These are phyloP conservation scores for Apis laboriosa DNA, from an alignment of 1,140 invertebrate genomes.

Conservation along the genomic window DNA sequence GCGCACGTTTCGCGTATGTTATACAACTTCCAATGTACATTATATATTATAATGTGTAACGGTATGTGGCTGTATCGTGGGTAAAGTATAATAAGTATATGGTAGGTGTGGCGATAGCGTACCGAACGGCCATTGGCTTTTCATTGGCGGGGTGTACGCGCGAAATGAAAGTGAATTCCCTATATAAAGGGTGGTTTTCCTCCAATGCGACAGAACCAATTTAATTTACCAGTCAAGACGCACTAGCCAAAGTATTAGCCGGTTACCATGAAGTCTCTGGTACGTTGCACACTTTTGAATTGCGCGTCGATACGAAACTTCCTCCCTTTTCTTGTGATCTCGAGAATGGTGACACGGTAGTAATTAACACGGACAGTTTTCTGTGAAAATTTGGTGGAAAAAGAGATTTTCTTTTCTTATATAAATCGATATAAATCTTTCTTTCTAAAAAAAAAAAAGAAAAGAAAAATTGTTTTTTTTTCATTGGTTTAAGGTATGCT, in stretches of 20 bases:
- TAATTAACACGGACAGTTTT: background rate
- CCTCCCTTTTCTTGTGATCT: background rate
- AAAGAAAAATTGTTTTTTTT: background rate
- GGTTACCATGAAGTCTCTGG: conserved; percentile 76
- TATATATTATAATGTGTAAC: conserved; percentile 73
- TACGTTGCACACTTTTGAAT: conserved; percentile 64
- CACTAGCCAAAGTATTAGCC: conserved; percentile 66
- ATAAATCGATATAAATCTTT: too few relatives aligned
- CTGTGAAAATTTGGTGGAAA: background rate
- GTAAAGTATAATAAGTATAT: conserved; percentile 74
- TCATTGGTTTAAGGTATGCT: conserved; percentile 67
- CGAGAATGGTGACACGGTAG: background rate
- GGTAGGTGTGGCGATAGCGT: conserved; percentile 79
- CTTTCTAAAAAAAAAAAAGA: too few relatives aligned
- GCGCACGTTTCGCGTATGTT: conserved; percentile 70
- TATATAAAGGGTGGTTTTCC: conserved; percentile 81
- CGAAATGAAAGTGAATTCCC: conserved; percentile 80
- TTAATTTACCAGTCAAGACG: conserved; percentile 67
- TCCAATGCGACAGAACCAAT: conserved; percentile 71
- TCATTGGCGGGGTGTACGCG: conserved; percentile 73
- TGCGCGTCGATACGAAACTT: background rate
- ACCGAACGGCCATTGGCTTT: conserved; percentile 72
- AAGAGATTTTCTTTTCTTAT: too few relatives aligned
- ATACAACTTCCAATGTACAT: conserved; percentile 72
- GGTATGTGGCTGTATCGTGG: conserved; percentile 64